phyloP scores from a whole-genome alignment of 37 sponge, comb jelly and placozoan species.

The Diacarnus erythraeanus region DNA sequence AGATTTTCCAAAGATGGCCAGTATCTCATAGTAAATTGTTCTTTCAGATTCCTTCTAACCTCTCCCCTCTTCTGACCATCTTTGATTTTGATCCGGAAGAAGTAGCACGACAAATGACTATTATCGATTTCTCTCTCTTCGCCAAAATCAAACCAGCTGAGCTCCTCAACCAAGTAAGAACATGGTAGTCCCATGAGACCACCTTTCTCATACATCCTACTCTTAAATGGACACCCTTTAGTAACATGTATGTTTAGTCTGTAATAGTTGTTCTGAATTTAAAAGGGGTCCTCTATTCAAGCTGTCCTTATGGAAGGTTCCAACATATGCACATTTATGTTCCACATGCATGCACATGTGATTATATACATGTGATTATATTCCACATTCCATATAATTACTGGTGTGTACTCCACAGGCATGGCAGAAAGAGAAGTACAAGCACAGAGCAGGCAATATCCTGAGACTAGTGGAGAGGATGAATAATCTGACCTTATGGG shows the following conservation, averaged over 20 bases:
- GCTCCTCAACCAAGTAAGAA: conserved; percentile 83
- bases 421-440: conserved; percentile 91
- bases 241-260: too few relatives aligned
- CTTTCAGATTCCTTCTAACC: conserved; percentile 62
- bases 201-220: background rate
- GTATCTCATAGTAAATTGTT: background rate
- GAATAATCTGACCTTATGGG: conserved; percentile 95
- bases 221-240: background rate
- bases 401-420: conserved; percentile 59
- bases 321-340: too few relatives aligned
- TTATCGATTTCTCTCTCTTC: conserved; percentile 90
- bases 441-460: conserved; percentile 79
- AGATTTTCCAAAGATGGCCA: background rate
- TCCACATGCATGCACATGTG: too few relatives aligned
- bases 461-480: conserved; percentile 82
- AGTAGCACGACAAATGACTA: conserved; percentile 88
- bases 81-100: conserved; percentile 95
- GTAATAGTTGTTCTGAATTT: too few relatives aligned
- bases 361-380: too few relatives aligned
- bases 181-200: background rate
- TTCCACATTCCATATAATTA: too few relatives aligned
- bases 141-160: conserved; percentile 90
- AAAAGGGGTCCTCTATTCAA: too few relatives aligned
- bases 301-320: too few relatives aligned
- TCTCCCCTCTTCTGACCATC: conserved; percentile 56